These are phyloP conservation scores for Jaculus jaculus DNA, from an alignment of 2,113 vertebrate genomes.

Conservation along the genomic window DNA sequence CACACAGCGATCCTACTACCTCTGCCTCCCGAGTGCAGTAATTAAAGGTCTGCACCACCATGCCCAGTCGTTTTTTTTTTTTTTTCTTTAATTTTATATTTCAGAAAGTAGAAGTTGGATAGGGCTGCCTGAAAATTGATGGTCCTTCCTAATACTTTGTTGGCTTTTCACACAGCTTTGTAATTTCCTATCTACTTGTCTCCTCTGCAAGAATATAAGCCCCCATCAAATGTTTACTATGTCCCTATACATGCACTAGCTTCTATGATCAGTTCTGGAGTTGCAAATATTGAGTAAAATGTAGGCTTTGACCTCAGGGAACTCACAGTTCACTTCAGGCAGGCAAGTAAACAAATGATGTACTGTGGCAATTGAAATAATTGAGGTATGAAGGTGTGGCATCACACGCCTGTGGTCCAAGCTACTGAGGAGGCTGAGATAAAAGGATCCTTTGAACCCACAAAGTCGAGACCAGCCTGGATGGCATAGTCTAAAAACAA, in stretches of 20 bases:
- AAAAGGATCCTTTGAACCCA: neutral
- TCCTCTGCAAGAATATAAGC: neutral
- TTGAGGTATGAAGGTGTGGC: constrained; percentile 21
- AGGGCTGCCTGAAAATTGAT: neutral
- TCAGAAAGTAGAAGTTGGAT: neutral
- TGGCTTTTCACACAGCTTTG: neutral
- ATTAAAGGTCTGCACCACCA: too few species aligned
- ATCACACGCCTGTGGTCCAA: neutral
- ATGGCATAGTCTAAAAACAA: neutral
- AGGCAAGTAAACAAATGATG: neutral
- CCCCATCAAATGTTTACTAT: neutral
- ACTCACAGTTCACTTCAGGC: neutral
- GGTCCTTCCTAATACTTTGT: neutral
- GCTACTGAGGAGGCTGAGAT: neutral
- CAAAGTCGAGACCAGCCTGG: neutral
- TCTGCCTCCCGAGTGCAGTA: too few species aligned
- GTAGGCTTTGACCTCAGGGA: neutral
- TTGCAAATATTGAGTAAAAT: neutral
- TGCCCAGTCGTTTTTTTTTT: too few species aligned
- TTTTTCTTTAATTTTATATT: neutral
- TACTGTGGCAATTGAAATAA: neutral
- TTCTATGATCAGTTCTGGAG: neutral
- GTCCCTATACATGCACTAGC: neutral
- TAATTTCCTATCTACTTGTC: constrained; percentile 1
- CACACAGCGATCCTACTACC: too few species aligned